Conservation (phyloP, 2,888 invertebrate species). For the Rotaria magnacalcarata region DNA sequence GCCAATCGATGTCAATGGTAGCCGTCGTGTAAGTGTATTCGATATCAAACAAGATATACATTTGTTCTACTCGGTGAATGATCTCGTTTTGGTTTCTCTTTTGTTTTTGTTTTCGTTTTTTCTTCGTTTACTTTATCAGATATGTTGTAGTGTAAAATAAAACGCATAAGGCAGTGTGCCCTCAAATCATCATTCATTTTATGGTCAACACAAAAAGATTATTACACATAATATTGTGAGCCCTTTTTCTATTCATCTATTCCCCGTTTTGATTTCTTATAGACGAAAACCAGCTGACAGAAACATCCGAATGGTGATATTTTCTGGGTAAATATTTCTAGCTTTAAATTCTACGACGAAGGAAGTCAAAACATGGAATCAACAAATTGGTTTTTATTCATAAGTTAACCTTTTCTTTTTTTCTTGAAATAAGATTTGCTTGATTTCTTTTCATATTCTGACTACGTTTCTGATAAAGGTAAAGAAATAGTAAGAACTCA, state of each 20-base stretch:
- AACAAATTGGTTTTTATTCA: too few relatives aligned
- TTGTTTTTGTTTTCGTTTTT: not conserved
- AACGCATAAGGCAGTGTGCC: not conserved
- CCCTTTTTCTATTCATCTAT: not conserved
- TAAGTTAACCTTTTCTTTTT: too few relatives aligned
- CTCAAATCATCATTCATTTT: not conserved
- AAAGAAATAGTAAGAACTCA: too few relatives aligned
- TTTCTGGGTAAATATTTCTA: too few relatives aligned
- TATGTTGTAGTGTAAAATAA: not conserved
- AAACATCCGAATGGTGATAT: too few relatives aligned
- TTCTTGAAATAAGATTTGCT: too few relatives aligned
- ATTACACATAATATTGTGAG: not conserved
- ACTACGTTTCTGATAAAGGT: too few relatives aligned
- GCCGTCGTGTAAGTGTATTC: not conserved
- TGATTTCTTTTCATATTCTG: too few relatives aligned
- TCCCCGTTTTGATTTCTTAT: not conserved
- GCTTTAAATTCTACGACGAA: too few relatives aligned
- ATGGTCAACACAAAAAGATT: not conserved
- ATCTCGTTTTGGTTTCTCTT: not conserved
- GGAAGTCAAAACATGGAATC: too few relatives aligned
- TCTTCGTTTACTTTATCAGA: constrained; percentile 15
- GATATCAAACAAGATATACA: not conserved
- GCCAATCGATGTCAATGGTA: not conserved
- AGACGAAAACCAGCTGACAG: not conserved
- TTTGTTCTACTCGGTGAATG: not conserved